Evolutionary conservation across 2,888 invertebrate species (phyloP).

Genomic region (Aplocera efformata): DNA sequence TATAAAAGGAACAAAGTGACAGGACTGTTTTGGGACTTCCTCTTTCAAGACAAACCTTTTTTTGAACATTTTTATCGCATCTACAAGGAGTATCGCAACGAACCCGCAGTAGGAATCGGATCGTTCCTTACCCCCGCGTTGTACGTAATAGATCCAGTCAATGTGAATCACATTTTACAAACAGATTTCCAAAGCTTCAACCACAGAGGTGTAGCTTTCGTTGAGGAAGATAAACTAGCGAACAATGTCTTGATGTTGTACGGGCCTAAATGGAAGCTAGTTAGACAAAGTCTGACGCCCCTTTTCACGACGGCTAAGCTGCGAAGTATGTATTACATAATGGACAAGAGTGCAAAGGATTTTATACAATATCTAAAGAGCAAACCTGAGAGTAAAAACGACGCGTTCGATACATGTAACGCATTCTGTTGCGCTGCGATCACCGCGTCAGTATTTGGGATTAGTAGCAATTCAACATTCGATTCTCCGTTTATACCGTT

Average conservation of each 20-base stretch:
- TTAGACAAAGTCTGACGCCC: conserved; percentile 54
- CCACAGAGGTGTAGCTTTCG: conserved; percentile 41
- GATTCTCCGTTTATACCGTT: conserved; percentile 52
- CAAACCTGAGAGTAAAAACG: conserved; percentile 36
- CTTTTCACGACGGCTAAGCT: conserved; percentile 56
- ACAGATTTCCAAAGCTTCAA: conserved; percentile 45
- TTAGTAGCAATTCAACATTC: conserved; percentile 48
- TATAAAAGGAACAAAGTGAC: conserved; percentile 36
- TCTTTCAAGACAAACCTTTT: conserved; percentile 34
- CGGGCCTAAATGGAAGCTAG: conserved; percentile 54
- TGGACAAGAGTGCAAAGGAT: conserved; percentile 52
- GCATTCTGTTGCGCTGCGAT: conserved; percentile 49
- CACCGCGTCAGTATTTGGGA: conserved; percentile 58
- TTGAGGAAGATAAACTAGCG: conserved; percentile 41
- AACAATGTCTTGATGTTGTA: conserved; percentile 46
- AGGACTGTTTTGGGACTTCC: conserved; percentile 47
- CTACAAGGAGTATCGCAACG: conserved; percentile 43
- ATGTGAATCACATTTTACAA: conserved; percentile 43
- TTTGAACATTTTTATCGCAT: conserved; percentile 45
- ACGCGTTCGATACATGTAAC: conserved; percentile 36
- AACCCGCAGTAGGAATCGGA: conserved; percentile 48
- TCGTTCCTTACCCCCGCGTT: conserved; percentile 32
- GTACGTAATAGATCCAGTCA: conserved; percentile 40
- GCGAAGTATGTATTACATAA: conserved; percentile 59
- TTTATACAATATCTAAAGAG: conserved; percentile 43